These are phyloP conservation scores for Hydractinia symbiolongicarpus DNA, from an alignment of 30 jellyfish, hydroid and myxozoan genomes.

Conservation along the genomic window DNA sequence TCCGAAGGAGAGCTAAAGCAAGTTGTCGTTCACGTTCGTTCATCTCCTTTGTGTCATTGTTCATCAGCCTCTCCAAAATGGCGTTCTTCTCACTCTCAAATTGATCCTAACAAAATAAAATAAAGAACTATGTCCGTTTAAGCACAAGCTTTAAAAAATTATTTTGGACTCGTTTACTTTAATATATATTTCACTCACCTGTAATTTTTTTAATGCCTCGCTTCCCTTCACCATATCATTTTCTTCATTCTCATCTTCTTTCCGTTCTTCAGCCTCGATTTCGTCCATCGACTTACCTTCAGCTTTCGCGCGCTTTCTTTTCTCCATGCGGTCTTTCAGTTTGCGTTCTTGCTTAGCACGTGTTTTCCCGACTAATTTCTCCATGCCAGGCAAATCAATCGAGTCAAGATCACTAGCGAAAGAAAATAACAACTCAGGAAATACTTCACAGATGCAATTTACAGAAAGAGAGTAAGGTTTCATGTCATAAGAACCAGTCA, in stretches of 20 bases:
- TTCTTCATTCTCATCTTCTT: constrained; percentile 46
- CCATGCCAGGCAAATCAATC: constrained; percentile 49
- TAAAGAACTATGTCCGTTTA: neutral
- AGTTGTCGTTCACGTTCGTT: constrained; percentile 72
- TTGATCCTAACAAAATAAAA: constrained; percentile 37
- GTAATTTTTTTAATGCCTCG: constrained; percentile 50
- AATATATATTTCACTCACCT: constrained; percentile 27
- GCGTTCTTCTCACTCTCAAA: constrained; percentile 83
- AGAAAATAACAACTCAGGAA: neutral
- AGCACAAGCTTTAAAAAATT: neutral
- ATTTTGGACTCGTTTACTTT: neutral
- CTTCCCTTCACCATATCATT: constrained; percentile 34
- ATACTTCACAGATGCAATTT: neutral
- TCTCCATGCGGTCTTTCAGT: constrained; percentile 55
- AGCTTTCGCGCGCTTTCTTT: constrained; percentile 57
- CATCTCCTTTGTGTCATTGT: constrained; percentile 48
- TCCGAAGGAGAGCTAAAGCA: constrained; percentile 58
- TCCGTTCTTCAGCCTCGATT: constrained; percentile 45
- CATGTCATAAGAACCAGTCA: neutral
- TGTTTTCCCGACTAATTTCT: constrained; percentile 36
- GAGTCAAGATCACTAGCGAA: constrained; percentile 32
- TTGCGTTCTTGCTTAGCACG: constrained; percentile 59
- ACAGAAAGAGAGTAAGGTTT: neutral
- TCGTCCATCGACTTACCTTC: constrained; percentile 60
- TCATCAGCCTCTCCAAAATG: constrained; percentile 47